Base-by-base conservation (phyloP, 2,888 invertebrate species). In the Eurois occulta region DNA sequence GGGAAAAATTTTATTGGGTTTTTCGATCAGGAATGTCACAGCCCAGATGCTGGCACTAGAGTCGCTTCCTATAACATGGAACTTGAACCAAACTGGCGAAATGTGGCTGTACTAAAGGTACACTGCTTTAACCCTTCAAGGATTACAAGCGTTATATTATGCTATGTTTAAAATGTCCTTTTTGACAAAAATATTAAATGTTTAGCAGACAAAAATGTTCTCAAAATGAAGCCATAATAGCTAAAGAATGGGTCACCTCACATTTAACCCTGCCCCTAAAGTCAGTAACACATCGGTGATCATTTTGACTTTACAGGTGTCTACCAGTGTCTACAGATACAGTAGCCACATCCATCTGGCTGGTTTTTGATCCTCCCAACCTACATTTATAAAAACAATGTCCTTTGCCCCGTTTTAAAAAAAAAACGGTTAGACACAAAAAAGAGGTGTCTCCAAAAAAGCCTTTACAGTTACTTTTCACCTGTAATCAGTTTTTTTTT, bases 401-500 rank as follows among this genome's bases (percentile, higher is more conserved):
- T 28, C 62, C 55, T 62, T 35, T 73, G 32, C 28, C 52, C n/a
- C 66, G 55, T 64, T 68, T 11, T 38, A 81, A 72, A 46, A 71
- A 41, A 41, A 75, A 71, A 80, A 81, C 62, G 28, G 66, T 46
- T n/a, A 69, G 18, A 62, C 38, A 62, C n/a, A 64, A 52, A 83
- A 64, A 83, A 81, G 71, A 76, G 24, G n/a, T 73, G 71, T 76
- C 71, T n/a, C 72, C 62, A 64, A 75, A 84, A 77, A 78, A 35
- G 52, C 10, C 0, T n/a, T n/a, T n/a, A n/a, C 81, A 64, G 84
- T 78, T 84, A 69, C 32, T 65, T 75, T 74, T 79, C 16, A 32
- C 48, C 65, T 68, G 72, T 62, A 73, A 81, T 75, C 64, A 66
- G 28, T 77, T 75, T 67, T 84, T 83, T 79, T 77, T 81, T 77